Conservation (phyloP, 2,113 vertebrate species). For the Saccopteryx leptura region DNA sequence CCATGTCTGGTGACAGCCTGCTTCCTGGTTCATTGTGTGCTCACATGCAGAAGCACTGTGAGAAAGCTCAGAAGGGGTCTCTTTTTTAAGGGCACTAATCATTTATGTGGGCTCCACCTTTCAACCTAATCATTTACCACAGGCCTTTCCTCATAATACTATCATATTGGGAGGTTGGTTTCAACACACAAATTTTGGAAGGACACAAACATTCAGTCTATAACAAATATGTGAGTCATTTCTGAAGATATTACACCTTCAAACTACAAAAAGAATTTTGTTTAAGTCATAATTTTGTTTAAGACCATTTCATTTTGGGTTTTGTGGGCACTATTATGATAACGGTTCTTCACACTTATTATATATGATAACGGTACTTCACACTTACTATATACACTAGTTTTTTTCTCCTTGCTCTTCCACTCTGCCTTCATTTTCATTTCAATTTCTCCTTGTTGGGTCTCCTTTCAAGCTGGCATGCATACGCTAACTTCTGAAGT, state of each 20-base stretch:
- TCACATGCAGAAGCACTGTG: background rate
- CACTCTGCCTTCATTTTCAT: background rate
- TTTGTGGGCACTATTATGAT: background rate
- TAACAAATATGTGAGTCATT: background rate
- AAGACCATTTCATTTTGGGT: background rate
- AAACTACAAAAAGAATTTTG: conserved; percentile 12
- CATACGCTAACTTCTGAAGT: background rate
- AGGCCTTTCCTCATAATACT: background rate
- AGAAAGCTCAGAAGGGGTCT: background rate
- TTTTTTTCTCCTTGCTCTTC: background rate
- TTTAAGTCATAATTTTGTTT: conserved; percentile 42
- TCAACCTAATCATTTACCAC: background rate
- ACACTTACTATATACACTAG: background rate
- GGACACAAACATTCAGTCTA: background rate
- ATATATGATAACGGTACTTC: background rate
- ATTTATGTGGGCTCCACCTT: background rate
- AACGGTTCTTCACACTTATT: background rate
- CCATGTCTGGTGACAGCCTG: background rate
- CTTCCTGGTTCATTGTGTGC: background rate
- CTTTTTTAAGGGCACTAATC: background rate
- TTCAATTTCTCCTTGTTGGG: background rate
- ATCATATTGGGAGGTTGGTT: background rate
- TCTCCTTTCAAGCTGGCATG: background rate
- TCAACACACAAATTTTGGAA: background rate
- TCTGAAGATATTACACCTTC: background rate